Conservation (phyloP, 30 jellyfish, hydroid and myxozoan genomes). For the Nemopilema nomurai region DNA sequence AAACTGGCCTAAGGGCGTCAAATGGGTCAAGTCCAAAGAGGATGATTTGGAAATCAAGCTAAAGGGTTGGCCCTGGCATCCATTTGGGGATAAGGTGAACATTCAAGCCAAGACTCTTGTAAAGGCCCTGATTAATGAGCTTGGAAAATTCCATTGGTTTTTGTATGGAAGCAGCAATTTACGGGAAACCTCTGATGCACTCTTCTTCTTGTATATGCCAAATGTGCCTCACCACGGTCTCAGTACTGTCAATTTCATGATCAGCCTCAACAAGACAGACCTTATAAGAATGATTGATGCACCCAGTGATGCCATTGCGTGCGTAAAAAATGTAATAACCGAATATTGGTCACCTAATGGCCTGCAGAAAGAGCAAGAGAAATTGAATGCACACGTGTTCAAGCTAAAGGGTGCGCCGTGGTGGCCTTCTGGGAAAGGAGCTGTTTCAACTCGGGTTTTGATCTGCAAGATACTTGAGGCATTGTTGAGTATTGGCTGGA, state of each 20-base stretch:
- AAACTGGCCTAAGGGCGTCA: slow-evolving; percentile 37
- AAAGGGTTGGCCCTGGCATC: slow-evolving; percentile 71
- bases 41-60: slow-evolving; percentile 39
- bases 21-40: background rate
- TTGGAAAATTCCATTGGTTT: slow-evolving; percentile 26
- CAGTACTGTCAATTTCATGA: background rate
- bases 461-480: slow-evolving; percentile 46
- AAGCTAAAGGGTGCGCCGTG: slow-evolving; percentile 66
- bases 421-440: slow-evolving; percentile 51
- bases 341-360: slow-evolving; percentile 63
- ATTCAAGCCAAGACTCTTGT: slow-evolving; percentile 28
- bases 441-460: slow-evolving; percentile 35
- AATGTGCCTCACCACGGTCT: slow-evolving; percentile 13
- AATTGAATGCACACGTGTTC: slow-evolving; percentile 34
- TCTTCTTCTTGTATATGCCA: slow-evolving; percentile 40
- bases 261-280: slow-evolving; percentile 45
- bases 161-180: slow-evolving; percentile 20
- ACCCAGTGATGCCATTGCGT: slow-evolving; percentile 16
- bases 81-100: slow-evolving; percentile 25
- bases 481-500: slow-evolving; percentile 52
- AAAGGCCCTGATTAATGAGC: slow-evolving; percentile 17
- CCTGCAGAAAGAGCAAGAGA: slow-evolving; percentile 31
- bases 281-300: slow-evolving; percentile 57
- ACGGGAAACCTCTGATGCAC: slow-evolving; percentile 34
- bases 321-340: slow-evolving; percentile 3